phyloP scores from a whole-genome alignment of 2,113 vertebrate genomes.

The Colaptes auratus region DNA sequence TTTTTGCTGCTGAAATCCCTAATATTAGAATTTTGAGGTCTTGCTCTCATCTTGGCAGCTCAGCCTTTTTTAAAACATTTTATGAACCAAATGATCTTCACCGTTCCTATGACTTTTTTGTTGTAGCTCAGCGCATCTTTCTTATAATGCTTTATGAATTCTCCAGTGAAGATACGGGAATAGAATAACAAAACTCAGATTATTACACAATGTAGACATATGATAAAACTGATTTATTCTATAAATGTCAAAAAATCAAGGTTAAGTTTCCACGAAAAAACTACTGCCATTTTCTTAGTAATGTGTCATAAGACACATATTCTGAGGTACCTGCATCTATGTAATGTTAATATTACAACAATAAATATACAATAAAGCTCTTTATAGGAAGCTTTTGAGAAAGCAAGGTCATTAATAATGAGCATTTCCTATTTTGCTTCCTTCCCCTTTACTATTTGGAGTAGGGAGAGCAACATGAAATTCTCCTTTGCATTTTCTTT shows the following conservation, averaged over 20 bases:
- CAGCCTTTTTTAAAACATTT: background rate
- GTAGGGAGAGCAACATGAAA: background rate
- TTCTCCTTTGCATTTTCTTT: background rate
- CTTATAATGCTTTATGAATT: background rate
- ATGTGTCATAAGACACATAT: background rate
- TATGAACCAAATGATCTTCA: background rate
- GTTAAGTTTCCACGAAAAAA: background rate
- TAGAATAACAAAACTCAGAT: background rate
- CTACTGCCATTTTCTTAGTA: background rate
- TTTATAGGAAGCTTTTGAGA: background rate
- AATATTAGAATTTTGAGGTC: background rate
- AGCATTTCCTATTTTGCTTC: background rate
- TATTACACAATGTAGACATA: background rate
- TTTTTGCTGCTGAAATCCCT: background rate
- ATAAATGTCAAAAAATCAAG: background rate
- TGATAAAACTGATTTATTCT: background rate
- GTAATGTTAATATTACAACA: background rate
- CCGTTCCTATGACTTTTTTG: accelerated
- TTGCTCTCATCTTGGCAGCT: background rate
- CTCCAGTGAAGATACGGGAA: background rate
- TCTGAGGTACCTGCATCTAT: background rate
- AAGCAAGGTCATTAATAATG: background rate
- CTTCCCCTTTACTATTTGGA: background rate
- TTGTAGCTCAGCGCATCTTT: background rate
- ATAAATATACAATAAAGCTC: background rate